Conservation (phyloP, 2,113 vertebrate genomes). For the Lophura nycthemera region DNA sequence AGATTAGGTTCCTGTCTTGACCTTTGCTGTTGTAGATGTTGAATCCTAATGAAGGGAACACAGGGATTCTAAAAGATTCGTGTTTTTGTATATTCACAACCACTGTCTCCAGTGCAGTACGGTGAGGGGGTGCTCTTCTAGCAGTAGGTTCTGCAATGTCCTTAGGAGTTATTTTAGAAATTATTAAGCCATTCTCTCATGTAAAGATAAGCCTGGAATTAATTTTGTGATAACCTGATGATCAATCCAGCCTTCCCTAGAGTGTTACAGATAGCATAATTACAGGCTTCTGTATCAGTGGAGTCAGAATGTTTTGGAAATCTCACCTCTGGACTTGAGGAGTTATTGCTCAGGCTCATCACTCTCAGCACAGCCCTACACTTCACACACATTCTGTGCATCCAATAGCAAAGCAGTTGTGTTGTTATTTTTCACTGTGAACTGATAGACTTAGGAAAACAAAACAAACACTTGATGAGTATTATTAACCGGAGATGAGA, state of each 20-base stretch:
- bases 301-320: neutral
- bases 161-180: constrained; percentile 8
- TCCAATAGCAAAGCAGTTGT: accelerated
- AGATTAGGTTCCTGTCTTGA: neutral
- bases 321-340: neutral
- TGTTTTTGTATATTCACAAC: neutral
- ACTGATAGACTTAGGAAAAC: neutral
- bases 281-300: neutral
- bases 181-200: neutral
- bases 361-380: neutral
- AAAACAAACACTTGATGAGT: neutral
- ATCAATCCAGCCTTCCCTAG: neutral
- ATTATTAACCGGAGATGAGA: neutral
- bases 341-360: neutral
- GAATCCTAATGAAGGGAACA: neutral
- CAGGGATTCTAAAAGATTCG: neutral
- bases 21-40: neutral
- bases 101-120: accelerated
- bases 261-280: neutral
- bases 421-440: neutral
- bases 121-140: neutral
- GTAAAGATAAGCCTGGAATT: neutral
- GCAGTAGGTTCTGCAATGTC: neutral
- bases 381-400: neutral
- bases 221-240: neutral